Base-by-base conservation (phyloP, 2,797 vertebrate species). In the Chanos chanos region DNA sequence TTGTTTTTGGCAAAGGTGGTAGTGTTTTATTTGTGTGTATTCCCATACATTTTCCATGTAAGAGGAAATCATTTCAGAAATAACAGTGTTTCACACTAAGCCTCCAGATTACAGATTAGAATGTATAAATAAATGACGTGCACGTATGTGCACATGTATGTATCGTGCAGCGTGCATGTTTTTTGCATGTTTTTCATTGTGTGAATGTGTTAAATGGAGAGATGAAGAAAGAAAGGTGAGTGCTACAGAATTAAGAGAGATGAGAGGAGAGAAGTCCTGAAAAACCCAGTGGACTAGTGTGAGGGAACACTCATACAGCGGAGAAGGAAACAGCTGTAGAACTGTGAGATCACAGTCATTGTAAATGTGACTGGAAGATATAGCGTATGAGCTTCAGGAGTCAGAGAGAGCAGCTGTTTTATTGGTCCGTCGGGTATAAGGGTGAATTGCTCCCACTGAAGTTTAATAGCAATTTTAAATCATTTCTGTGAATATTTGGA, bases 321-420 rank as follows among this genome's bases (percentile, higher is more conserved):
- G 7, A 39, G 41, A 45, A 10, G 19, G 49, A 5, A 33, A 25
- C 63, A 70, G 71, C 58, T 66, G 48, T 61, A 48, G 40, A 45
- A 30, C 40, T 30, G 30, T 24, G 53, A 61, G 56, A 55, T 61
- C 22, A 41, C 37, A 19, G 16, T 53, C 44, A 47, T 28, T 62
- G 69, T 58, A 62, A 70, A 70, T 41, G 55, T 64, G 61, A 52
- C 65, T 50, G 7, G 49, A 62, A 66, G 59, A 62, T 28, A 19
- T 43, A 56, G 41, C 37, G 58, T 50, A 44, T 25, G 30, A 28
- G 52, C 21, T 27, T n/a, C 43, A 44, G 49, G 62, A 54, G 51
- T 30, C 37, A 40, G 36, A 22, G 44, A 48, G 28, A 54, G 18
- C 15, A 18, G 27, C 44, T 52, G 48, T 58, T 52, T 62, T 66